Percentiles rank a stretch among this genome's conserved stretches.
phyloP scores from a whole-genome alignment of 2,888 invertebrate genomes.

The Hypena proboscidalis region DNA sequence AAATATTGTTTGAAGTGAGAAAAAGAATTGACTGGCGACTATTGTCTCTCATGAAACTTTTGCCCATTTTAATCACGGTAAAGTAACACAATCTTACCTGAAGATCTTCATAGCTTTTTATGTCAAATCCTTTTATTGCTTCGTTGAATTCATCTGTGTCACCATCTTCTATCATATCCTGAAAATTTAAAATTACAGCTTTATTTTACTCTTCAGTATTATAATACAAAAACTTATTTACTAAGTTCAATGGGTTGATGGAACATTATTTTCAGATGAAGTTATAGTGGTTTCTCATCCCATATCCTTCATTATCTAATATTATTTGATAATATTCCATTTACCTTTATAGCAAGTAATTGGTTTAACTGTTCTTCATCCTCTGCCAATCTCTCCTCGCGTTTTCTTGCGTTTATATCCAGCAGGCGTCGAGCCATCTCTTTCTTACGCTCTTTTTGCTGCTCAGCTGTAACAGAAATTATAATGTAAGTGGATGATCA shows the following conservation, averaged over 20 bases:
- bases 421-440: conserved; percentile 93
- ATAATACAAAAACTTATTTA: no score
- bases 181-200: conserved; percentile 27
- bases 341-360: conserved; percentile 89
- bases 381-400: conserved; percentile 94
- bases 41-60: no score
- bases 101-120: conserved; percentile 91
- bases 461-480: conserved; percentile 86
- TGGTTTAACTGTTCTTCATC: conserved; percentile 95
- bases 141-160: conserved; percentile 90
- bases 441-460: conserved; percentile 93
- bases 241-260: no score
- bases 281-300: no score
- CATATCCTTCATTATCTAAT: no score
- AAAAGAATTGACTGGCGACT: no score
- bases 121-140: conserved; percentile 90
- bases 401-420: conserved; percentile 95
- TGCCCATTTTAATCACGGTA: no score
- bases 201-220: neutral
- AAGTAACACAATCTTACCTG: conserved; percentile 86
- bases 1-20: no score
- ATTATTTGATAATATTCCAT: neutral
- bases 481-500: no score
- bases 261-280: no score
- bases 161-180: conserved; percentile 88